phyloP scores from a whole-genome alignment of 2,888 invertebrate genomes.

The Trissoscelio sp. region DNA sequence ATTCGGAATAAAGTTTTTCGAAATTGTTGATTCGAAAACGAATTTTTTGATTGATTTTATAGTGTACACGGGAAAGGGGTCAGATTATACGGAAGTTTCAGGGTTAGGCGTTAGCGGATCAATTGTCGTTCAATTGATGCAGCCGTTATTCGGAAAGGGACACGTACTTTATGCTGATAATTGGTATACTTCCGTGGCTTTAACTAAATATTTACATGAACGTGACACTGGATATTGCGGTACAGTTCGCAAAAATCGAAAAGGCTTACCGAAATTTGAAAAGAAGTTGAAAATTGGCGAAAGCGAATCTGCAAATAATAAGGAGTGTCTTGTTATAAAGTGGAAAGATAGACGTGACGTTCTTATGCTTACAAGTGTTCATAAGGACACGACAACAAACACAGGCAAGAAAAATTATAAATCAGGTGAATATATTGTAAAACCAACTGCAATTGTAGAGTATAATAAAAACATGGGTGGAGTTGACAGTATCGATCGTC shows the following conservation, averaged over 20 bases:
- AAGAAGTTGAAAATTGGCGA: slow-evolving; percentile 7
- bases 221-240: slow-evolving; percentile 17
- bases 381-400: slow-evolving; percentile 27
- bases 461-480: slow-evolving; percentile 70
- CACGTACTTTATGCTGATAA: slow-evolving; percentile 30
- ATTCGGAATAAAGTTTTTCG: slow-evolving; percentile 42
- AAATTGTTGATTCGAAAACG: slow-evolving; percentile 30
- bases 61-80: slow-evolving; percentile 7
- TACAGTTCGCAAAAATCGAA: slow-evolving; percentile 19
- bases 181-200: slow-evolving; percentile 11
- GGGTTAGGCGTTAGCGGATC: slow-evolving; percentile 24
- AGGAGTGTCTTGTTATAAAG: slow-evolving; percentile 51
- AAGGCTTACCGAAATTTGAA: slow-evolving; percentile 15
- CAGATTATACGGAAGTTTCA: slow-evolving; percentile 7
- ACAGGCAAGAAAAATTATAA: slow-evolving; percentile 53
- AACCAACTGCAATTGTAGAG: slow-evolving; percentile 67
- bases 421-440: slow-evolving; percentile 39
- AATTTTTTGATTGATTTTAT: slow-evolving; percentile 43
- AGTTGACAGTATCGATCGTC: slow-evolving; percentile 66
- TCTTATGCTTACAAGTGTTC: slow-evolving; percentile 59
- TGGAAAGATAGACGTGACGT: slow-evolving; percentile 69
- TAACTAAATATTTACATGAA: slow-evolving; percentile 28
- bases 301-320: neutral
- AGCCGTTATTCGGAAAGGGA: neutral
- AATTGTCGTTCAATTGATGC: slow-evolving; percentile 16